A percentile compares a stretch with the other conserved stretches of the same genome.
Conservation (phyloP, 2,797 vertebrate species). For the Myioborus melanocephalus region DNA sequence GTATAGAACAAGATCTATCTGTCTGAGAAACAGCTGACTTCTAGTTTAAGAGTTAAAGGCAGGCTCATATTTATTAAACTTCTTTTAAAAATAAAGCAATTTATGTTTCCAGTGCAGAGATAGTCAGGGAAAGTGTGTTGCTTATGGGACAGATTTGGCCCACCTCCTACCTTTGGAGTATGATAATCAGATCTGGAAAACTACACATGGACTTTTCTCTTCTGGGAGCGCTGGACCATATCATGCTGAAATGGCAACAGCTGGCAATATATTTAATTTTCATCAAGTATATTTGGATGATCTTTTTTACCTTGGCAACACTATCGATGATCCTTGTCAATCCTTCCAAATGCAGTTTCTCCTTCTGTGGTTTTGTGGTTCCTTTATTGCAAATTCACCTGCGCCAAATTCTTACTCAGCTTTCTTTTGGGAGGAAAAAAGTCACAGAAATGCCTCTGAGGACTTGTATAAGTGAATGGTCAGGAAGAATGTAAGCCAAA, state of each 20-base stretch:
- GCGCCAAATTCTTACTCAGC: background rate
- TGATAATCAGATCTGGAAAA: constrained; percentile 18
- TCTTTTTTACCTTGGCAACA: constrained; percentile 35
- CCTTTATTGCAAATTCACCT: background rate
- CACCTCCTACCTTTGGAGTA: background rate
- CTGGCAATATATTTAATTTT: constrained; percentile 39
- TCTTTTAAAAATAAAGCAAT: background rate
- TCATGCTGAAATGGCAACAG: background rate
- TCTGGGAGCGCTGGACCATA: background rate
- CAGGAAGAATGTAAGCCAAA: background rate
- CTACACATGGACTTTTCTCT: constrained; percentile 27
- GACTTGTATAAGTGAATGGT: background rate
- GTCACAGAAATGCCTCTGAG: background rate
- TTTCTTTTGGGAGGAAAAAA: background rate
- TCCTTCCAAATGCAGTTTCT: background rate
- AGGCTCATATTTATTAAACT: background rate
- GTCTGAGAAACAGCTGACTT: background rate
- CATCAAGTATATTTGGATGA: background rate
- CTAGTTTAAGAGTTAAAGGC: background rate
- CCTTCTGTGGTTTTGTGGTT: background rate
- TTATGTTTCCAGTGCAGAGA: background rate
- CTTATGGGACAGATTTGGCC: background rate
- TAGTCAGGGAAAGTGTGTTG: background rate
- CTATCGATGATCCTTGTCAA: background rate
- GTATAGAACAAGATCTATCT: background rate